Percentiles rank a stretch among this genome's conserved stretches.
Conservation (phyloP, 2,797 vertebrate species). For the Jordanella pulchra region DNA sequence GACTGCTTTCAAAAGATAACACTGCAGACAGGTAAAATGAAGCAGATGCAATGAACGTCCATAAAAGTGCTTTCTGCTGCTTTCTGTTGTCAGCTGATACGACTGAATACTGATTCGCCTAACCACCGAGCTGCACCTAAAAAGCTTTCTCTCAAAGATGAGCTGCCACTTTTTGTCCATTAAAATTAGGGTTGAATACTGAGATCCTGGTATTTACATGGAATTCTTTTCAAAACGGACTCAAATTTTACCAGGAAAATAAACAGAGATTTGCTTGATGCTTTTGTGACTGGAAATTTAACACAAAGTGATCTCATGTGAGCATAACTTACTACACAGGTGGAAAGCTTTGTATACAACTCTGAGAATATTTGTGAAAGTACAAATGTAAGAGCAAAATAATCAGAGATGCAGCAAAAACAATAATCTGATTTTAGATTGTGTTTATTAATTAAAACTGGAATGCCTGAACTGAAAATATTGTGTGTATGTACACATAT, state of each 20-base stretch:
- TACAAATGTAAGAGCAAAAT: not conserved
- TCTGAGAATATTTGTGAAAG: slow-evolving; percentile 2
- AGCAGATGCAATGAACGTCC: slow-evolving; percentile 58
- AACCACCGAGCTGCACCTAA: slow-evolving; percentile 25
- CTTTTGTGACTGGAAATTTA: not conserved
- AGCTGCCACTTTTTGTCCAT: slow-evolving; percentile 36
- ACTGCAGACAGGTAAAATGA: slow-evolving; percentile 65
- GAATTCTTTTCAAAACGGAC: slow-evolving; percentile 17
- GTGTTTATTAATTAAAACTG: not conserved
- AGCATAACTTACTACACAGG: slow-evolving; percentile 10
- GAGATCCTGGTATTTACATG: slow-evolving; percentile 25
- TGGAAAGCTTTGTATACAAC: not conserved
- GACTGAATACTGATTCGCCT: slow-evolving; percentile 41
- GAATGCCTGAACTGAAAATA: not conserved
- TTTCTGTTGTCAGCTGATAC: slow-evolving; percentile 48
- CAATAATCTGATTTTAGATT: not conserved
- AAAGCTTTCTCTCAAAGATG: slow-evolving; percentile 28
- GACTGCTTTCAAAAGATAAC: slow-evolving; percentile 67
- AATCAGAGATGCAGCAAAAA: not conserved
- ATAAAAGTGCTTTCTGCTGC: slow-evolving; percentile 54
- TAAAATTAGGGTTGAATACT: slow-evolving; percentile 30
- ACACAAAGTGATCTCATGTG: slow-evolving; percentile 19
- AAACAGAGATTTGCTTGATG: not conserved
- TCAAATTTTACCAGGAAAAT: slow-evolving; percentile 8
- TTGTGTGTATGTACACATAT: no score